Conservation (phyloP, 2,888 invertebrate genomes). For the Drosophila neotestacea region DNA sequence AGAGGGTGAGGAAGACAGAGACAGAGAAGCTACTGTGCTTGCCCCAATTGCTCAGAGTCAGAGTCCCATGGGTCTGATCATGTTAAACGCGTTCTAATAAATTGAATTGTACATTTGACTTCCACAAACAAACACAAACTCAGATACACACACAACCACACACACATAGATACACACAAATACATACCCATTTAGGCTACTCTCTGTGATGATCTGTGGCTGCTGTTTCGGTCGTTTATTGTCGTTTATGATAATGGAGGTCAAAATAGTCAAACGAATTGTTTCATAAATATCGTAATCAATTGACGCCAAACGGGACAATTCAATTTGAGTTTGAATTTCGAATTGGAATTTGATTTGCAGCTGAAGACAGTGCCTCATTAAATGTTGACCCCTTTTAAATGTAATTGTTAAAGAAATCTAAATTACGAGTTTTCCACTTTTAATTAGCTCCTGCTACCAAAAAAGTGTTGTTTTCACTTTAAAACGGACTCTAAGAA, state of each 20-base stretch:
- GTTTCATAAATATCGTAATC: slow-evolving; percentile 82
- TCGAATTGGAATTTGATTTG: slow-evolving; percentile 61
- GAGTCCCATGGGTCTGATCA: slow-evolving; percentile 57
- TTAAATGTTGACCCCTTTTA: too few species aligned
- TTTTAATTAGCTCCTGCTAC: too few species aligned
- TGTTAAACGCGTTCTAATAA: slow-evolving; percentile 79
- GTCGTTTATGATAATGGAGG: slow-evolving; percentile 83
- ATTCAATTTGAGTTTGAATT: slow-evolving; percentile 58
- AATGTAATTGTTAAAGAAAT: too few species aligned
- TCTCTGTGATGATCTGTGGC: slow-evolving; percentile 19
- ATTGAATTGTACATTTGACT: slow-evolving; percentile 82
- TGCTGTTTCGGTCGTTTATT: slow-evolving; percentile 55
- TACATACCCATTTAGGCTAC: neutral
- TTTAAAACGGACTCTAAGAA: too few species aligned
- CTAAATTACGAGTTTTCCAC: too few species aligned
- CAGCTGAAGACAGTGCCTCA: neutral
- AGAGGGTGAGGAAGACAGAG: neutral
- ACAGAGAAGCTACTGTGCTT: slow-evolving; percentile 26
- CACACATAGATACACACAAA: neutral
- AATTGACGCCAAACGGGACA: slow-evolving; percentile 69
- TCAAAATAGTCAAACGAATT: slow-evolving; percentile 83
- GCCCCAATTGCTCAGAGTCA: slow-evolving; percentile 54
- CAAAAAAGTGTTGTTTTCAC: too few species aligned
- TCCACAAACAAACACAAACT: slow-evolving; percentile 32
- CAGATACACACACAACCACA: slow-evolving; percentile 7